Conservation (phyloP, 2,888 invertebrate species). For the Aphidoletes aphidimyza region DNA sequence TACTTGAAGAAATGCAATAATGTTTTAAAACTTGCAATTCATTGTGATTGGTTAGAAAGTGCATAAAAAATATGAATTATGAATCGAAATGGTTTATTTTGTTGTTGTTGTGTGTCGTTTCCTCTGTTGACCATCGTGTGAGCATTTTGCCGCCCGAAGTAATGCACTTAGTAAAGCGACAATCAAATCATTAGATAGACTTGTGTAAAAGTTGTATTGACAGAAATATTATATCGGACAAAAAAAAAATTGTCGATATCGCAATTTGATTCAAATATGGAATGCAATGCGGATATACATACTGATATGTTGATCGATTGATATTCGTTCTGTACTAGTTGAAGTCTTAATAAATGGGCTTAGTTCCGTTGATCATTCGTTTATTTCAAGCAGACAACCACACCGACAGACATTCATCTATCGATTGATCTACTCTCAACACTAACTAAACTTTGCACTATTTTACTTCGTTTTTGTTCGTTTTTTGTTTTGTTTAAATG, state of each 20-base stretch:
- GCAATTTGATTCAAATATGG: conserved; percentile 26
- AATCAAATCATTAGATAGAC: neutral
- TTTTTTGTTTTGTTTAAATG: neutral
- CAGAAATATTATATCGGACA: conserved; percentile 2
- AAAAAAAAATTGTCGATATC: conserved; percentile 27
- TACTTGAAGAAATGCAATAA: neutral
- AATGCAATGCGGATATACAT: conserved; percentile 49
- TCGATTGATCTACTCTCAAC: neutral
- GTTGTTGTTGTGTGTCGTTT: neutral
- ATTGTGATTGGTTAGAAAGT: neutral
- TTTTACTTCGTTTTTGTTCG: neutral
- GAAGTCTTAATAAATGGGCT: conserved; percentile 27
- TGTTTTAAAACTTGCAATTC: neutral
- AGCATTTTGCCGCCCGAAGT: neutral
- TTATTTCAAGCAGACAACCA: conserved; percentile 25
- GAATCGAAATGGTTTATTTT: neutral
- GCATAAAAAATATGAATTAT: conserved; percentile 32
- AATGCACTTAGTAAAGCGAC: too few relatives aligned
- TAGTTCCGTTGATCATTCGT: conserved; percentile 19
- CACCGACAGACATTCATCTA: neutral
- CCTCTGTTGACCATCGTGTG: neutral
- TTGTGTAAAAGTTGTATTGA: neutral
- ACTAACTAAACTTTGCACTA: conserved; percentile 43
- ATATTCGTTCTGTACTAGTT: conserved; percentile 38
- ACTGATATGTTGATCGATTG: conserved; percentile 9